Evolutionary conservation across 2,113 vertebrate genomes (phyloP), one percentile per base, ranked within the genome.

Genomic region (Anolis carolinensis): DNA sequence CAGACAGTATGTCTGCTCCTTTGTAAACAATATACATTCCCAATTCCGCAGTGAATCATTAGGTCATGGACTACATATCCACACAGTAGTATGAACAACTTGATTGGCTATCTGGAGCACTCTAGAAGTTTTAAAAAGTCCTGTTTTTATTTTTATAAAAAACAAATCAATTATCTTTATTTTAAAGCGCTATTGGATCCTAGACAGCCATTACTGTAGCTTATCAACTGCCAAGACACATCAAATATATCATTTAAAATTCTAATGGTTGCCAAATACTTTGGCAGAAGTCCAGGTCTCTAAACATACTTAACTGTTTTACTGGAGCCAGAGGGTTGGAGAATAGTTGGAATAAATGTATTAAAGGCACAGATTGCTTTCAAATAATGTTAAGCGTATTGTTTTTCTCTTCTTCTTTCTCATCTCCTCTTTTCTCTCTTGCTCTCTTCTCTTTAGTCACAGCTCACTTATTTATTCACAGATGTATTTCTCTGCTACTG

Each of bases 131-230:
- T 78, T 4, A 74, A 48, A 88, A 68, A 88, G 71, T 73, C 1
- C 1, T 23, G 39, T 85, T 83, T 91, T 89, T 88, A 25, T 87
- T 87, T 75, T 78, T 73, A 90, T 65, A 50, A 68, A 80, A 89
- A 90, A 59, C 1, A 91, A 90, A 94, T 84, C n/a, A 92, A 84
- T 89, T 89, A 87, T 65, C 88, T 79, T 79, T 83, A 91, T 90
- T 90, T 93, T 84, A 83, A 94, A 89, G 20, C 36, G 79, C 81
- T 84, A 25, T 72, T 91, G 84, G 73, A 84, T 73, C 32, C 0
- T 0, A 93, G 32, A 85, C 59, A 92, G 18, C 48, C 10, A 62
- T 86, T 85, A 25, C 55, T 84, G 21, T 20, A 86, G 32, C 48
- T 52, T 91, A n/a, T 73, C 82, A 89, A 76, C 76, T 91, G 75